These are phyloP conservation scores for Xestoiulus laeticollis DNA, from an alignment of 2,888 invertebrate genomes.

Conservation along the genomic window DNA sequence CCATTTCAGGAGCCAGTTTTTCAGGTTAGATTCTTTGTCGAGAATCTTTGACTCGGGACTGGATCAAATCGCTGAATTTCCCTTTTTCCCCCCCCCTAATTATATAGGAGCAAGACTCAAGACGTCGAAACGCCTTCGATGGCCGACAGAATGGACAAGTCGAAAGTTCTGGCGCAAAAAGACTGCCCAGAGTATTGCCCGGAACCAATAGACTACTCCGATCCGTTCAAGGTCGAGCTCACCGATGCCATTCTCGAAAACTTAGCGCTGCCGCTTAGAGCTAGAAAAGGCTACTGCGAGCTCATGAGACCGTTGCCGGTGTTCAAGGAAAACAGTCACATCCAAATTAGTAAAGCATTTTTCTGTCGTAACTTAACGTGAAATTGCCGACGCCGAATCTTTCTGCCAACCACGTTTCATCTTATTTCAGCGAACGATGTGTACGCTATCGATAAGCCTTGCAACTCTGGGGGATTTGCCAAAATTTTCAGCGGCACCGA, in stretches of 20 bases:
- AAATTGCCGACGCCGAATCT: too few relatives aligned
- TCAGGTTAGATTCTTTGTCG: not conserved
- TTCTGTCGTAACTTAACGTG: not conserved
- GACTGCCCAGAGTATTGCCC: not conserved
- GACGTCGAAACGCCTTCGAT: slow-evolving; percentile 23
- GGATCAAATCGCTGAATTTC: not conserved
- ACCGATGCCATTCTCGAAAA: slow-evolving; percentile 1
- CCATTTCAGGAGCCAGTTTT: not conserved
- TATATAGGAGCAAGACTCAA: slow-evolving; percentile 44
- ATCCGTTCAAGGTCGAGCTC: slow-evolving; percentile 1
- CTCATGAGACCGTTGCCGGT: not conserved
- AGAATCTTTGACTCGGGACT: too few relatives aligned
- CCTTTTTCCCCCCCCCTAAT: too few relatives aligned
- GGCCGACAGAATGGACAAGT: not conserved
- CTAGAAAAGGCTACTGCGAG: not conserved
- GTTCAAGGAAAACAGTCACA: not conserved
- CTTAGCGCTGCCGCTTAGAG: not conserved
- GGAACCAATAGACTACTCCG: not conserved
- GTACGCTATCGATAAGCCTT: not conserved
- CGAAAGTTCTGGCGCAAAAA: not conserved
- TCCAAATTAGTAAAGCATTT: not conserved
- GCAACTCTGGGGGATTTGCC: slow-evolving; percentile 36
- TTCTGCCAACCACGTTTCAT: not conserved
- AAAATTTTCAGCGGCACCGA: not conserved
- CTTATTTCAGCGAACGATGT: not conserved